Evolutionary conservation across 2,888 invertebrate species (phyloP).

Genomic region (Phengaris alcon): DNA sequence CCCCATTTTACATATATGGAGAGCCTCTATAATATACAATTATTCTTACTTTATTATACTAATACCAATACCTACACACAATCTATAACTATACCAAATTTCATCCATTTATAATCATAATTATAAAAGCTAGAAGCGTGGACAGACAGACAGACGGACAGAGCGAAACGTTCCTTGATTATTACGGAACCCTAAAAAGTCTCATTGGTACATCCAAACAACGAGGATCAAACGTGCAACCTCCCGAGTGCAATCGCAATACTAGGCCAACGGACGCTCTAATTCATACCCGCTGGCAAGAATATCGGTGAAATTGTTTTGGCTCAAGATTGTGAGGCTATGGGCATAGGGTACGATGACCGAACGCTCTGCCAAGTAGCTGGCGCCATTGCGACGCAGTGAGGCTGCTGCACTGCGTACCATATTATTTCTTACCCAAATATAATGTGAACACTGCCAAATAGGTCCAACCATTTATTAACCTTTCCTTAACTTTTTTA

Average conservation of each 20-base stretch:
- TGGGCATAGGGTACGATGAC: slow-evolving; percentile 72
- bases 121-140: no score
- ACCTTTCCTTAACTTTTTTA: slow-evolving; percentile 36
- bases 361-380: slow-evolving; percentile 72
- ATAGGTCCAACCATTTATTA: slow-evolving; percentile 50
- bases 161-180: no score
- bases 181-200: no score
- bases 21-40: no score
- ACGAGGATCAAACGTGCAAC: background rate
- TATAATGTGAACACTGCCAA: slow-evolving; percentile 65
- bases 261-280: slow-evolving; percentile 1
- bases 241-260: background rate
- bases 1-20: no score
- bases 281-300: slow-evolving; percentile 54
- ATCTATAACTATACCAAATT: no score
- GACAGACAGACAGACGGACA: no score
- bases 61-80: no score
- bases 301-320: slow-evolving; percentile 77
- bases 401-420: slow-evolving; percentile 73
- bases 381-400: slow-evolving; percentile 75
- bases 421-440: slow-evolving; percentile 55
- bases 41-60: no score
- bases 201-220: no score
- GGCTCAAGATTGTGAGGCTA: slow-evolving; percentile 68
- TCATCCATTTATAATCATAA: no score